Base-by-base conservation (phyloP, 2,888 invertebrate species). In the Epistrophella euchroma region DNA sequence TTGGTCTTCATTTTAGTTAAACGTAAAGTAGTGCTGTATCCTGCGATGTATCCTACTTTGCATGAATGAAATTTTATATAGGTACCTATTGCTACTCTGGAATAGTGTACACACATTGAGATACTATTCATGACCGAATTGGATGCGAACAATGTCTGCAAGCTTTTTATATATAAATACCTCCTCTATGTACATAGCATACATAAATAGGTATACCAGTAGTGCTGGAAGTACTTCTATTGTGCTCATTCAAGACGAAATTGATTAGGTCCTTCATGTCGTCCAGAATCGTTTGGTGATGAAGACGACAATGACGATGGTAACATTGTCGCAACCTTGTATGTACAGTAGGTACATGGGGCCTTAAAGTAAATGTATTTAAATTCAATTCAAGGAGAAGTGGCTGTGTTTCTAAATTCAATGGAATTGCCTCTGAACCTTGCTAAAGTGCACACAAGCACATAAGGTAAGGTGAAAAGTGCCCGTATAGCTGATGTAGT, bases 191-290 rank as follows among this genome's bases (percentile, higher is more conserved):
- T 15, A 10, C 15, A 13, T 13, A 37, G 0, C 25, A 2, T 25
- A 28, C 15, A 15, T 40, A 17, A n/a, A 13, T 15, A 55, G 25
- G 32, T 50, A 43, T 40, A 22, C 13, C 0, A 15, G 10, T 4
- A 32, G 22, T 35, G 22, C 13, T 52, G n/a, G 15, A 10, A 10
- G 15, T 62, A 56, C 43, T 56, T 62, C 73, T 35, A 74, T 83
- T 84, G 74, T 84, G 35, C 37, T 66, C 71, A 75, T 84, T 75
- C 71, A 84, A 58, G 84, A 43, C 71, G 71, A 84, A 84, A 70
- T 79, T 84, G 84, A 84, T 84, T 84, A 84, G 74, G 62, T 79
- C 71, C 79, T 66, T 79, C 45, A 71, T 75, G 74, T 64, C 73
- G 74, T 74, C 68, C 56, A 73, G 70, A 68, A 68, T 56, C 71